phyloP scores from a whole-genome alignment of 1,140 invertebrate species.

The Theocolax elegans region DNA sequence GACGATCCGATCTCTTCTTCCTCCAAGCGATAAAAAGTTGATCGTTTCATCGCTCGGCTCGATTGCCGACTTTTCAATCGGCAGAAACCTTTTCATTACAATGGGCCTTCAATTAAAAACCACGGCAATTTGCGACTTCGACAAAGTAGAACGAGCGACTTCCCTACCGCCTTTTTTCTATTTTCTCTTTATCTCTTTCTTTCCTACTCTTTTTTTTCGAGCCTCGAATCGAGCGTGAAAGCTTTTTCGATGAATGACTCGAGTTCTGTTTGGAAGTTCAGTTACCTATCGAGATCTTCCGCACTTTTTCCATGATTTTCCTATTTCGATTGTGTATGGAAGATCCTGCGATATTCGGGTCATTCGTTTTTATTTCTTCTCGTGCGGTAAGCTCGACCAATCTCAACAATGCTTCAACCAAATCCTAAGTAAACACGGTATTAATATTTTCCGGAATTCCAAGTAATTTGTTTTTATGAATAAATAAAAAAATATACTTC shows the following conservation, averaged over 20 bases:
- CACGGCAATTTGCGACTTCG: constrained; percentile 28
- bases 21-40: constrained; percentile 29
- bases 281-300: no score
- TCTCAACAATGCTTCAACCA: no score
- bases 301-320: no score
- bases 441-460: no score
- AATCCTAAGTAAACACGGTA: no score
- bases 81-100: constrained; percentile 29
- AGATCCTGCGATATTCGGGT: no score
- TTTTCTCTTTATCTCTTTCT: background rate
- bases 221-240: background rate
- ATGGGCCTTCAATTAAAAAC: constrained; percentile 34
- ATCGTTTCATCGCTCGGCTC: constrained; percentile 39
- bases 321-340: no score
- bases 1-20: background rate
- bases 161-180: background rate
- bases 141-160: constrained; percentile 23
- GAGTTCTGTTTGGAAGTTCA: background rate
- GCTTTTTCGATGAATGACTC: background rate
- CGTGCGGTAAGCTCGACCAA: no score
- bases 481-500: no score
- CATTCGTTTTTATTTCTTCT: no score
- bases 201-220: background rate
- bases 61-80: constrained; percentile 36
- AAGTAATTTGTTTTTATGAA: no score